phyloP scores from a whole-genome alignment of 2,797 vertebrate genomes.

The Gymnothorax reevesii region DNA sequence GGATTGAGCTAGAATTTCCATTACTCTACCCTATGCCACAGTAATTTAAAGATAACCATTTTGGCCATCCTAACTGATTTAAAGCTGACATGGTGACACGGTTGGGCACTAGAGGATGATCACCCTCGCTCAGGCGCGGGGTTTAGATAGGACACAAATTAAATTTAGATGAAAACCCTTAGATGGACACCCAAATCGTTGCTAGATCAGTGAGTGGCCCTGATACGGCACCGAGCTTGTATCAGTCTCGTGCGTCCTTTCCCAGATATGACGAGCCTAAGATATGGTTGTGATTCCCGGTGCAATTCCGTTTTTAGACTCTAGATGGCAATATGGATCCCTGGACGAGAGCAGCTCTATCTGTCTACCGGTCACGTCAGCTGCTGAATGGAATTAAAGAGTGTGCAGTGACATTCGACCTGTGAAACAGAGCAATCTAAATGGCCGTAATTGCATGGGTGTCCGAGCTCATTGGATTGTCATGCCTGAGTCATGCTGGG shows the following conservation, averaged over 20 bases:
- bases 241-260: neutral
- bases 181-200: slow-evolving; percentile 42
- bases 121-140: slow-evolving; percentile 34
- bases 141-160: slow-evolving; percentile 38
- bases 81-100: slow-evolving; percentile 40
- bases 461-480: neutral
- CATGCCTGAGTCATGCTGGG: neutral
- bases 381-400: neutral
- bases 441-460: neutral
- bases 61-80: slow-evolving; percentile 36
- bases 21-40: slow-evolving; percentile 44
- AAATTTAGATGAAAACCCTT: slow-evolving; percentile 47
- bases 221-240: slow-evolving; percentile 11
- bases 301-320: slow-evolving; percentile 40
- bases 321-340: slow-evolving; percentile 63
- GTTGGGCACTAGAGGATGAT: slow-evolving; percentile 50
- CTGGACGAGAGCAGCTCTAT: neutral
- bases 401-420: neutral
- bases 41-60: slow-evolving; percentile 57
- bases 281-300: slow-evolving; percentile 25
- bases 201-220: slow-evolving; percentile 49
- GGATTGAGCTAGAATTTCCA: slow-evolving; percentile 33
- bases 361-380: neutral
- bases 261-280: slow-evolving; percentile 3
- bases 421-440: neutral